Conservation (phyloP, 2,113 vertebrate species). For the Barbus barbus region DNA sequence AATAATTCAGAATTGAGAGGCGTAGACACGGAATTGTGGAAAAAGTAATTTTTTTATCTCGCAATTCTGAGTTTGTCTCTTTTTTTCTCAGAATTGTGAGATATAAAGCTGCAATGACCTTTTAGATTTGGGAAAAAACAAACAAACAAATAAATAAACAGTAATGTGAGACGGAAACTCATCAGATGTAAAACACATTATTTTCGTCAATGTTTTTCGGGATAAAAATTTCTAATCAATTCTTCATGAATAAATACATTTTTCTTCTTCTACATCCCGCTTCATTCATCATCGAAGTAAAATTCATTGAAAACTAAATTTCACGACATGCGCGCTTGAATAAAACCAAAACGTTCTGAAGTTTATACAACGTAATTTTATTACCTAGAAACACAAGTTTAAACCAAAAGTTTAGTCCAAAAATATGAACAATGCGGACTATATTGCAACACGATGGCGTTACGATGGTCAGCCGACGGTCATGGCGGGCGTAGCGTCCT, state of each 20-base stretch:
- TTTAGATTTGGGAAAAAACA: too few species aligned
- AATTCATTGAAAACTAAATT: background rate
- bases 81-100: too few species aligned
- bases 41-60: rapidly evolving
- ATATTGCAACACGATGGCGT: background rate
- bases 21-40: too few species aligned
- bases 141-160: too few species aligned
- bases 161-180: too few species aligned
- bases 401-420: background rate
- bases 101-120: too few species aligned
- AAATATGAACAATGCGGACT: background rate
- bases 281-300: background rate
- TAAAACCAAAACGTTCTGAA: background rate
- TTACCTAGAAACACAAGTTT: background rate
- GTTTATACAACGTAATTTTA: background rate
- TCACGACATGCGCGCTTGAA: background rate
- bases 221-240: background rate
- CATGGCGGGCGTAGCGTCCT: constrained; percentile 74
- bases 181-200: too few species aligned
- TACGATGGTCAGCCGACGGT: constrained; percentile 67
- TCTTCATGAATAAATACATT: background rate
- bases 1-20: too few species aligned
- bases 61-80: too few species aligned
- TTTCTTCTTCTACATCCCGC: background rate
- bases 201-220: too few species aligned